These are phyloP conservation scores for Scelioninae gen. 1 DNA, from an alignment of 2,888 invertebrate species.

Conservation along the genomic window DNA sequence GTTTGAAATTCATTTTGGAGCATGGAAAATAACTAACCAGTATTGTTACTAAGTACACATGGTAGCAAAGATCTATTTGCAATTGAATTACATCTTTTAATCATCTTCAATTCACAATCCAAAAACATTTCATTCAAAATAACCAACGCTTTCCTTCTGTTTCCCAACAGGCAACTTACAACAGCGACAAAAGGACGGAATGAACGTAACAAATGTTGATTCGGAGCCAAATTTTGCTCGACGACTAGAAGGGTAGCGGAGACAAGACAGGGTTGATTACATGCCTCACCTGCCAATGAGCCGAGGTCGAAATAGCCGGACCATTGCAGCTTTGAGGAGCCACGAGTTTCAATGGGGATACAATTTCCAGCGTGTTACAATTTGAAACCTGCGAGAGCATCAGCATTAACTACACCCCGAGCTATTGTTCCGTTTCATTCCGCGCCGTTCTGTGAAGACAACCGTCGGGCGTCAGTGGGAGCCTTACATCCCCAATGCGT, in stretches of 20 bases:
- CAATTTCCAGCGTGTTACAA: slow-evolving; percentile 72
- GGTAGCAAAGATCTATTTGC: not conserved
- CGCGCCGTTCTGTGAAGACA: slow-evolving; percentile 66
- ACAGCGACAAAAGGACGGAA: slow-evolving; percentile 52
- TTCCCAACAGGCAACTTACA: slow-evolving; percentile 27
- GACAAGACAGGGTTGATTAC: slow-evolving; percentile 65
- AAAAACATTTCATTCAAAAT: slow-evolving; percentile 24
- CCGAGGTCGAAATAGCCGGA: slow-evolving; percentile 51
- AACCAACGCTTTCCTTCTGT: slow-evolving; percentile 24
- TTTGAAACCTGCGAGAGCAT: slow-evolving; percentile 73
- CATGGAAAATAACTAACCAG: too few relatives aligned
- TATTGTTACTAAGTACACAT: too few relatives aligned
- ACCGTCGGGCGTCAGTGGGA: slow-evolving; percentile 69
- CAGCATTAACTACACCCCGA: slow-evolving; percentile 80
- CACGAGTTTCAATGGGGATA: slow-evolving; percentile 66
- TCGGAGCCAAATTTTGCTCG: slow-evolving; percentile 54
- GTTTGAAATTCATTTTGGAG: too few relatives aligned
- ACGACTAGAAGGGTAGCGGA: slow-evolving; percentile 30
- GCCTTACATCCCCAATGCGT: slow-evolving; percentile 72
- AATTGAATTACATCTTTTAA: slow-evolving; percentile 16
- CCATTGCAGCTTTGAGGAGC: slow-evolving; percentile 63
- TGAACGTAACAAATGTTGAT: slow-evolving; percentile 63
- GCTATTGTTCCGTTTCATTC: slow-evolving; percentile 81
- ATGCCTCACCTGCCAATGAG: slow-evolving; percentile 67
- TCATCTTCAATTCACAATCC: slow-evolving; percentile 41